Evolutionary conservation across 2,113 vertebrate genomes (phyloP), one percentile per base, ranked within the genome.

Genomic region (Canis aureus): DNA sequence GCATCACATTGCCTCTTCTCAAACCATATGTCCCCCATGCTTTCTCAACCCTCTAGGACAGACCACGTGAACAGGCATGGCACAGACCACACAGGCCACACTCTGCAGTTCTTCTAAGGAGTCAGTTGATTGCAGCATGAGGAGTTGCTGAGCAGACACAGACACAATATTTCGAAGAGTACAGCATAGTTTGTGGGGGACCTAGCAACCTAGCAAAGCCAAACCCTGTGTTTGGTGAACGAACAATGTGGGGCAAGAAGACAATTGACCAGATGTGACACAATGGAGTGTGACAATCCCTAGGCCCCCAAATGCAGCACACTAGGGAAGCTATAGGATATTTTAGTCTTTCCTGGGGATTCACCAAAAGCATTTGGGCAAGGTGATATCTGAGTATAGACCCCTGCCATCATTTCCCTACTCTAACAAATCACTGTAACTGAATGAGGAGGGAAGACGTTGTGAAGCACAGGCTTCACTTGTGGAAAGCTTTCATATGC

Each of bases 61-160:
- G 76, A 32, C 9, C 5, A 4, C 25, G 2, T 8, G 11, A 10
- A 53, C 27, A 91, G 11, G 62, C 59, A 23, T 29, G 16, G 32
- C 20, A 79, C 60, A 16, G 53, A 13, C 15, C 5, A 23, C 11
- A 16, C 15, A 69, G 49, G 49, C 15, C 53, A 8, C 78, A 20
- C 0, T 2, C 8, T 20, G 4, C 0, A 0, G 8, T 62, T 85
- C 64, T 89, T 27, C 29, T 74, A 22, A 82, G n/a, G n/a, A 13
- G 5, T 57, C 16, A 8, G 9, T 8, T 1, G 29, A 66, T 12
- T 10, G 35, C 59, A 93, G 51, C 17, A 8, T 4, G 6, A 89
- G 49, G 15, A 20, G 5, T 51, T 82, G 64, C 27, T 5, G 22
- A 38, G 22, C 32, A 80, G 53, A 43, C 5, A 51, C 25, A 51